These are phyloP conservation scores for Zoroaster sp. DNA, from an alignment of 53 echinoderm and acorn worm species.

Conservation along the genomic window DNA sequence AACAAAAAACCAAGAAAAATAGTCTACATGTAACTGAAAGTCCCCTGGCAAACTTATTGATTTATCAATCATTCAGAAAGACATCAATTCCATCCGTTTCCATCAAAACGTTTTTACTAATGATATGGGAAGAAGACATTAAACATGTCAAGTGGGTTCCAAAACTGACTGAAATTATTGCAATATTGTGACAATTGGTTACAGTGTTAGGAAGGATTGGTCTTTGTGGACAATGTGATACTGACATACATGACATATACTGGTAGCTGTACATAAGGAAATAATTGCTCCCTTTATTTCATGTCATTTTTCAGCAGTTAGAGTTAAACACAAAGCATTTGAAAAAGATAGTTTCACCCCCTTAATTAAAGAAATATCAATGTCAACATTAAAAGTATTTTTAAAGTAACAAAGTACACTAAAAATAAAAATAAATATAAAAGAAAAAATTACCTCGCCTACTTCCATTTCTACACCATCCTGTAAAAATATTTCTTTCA, in stretches of 20 bases:
- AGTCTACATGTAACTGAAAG: conserved; percentile 56
- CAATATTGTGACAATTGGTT: neutral
- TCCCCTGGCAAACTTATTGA: conserved; percentile 33
- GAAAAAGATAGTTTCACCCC: neutral
- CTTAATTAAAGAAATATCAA: conserved; percentile 1
- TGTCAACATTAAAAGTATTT: neutral
- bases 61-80: conserved; percentile 30
- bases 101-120: neutral
- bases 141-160: neutral
- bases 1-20: conserved; percentile 22
- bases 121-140: neutral
- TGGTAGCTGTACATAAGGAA: neutral
- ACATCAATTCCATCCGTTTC: conserved; percentile 19
- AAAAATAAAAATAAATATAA: conserved; percentile 37
- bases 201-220: neutral
- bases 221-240: neutral
- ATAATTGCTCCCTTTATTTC: neutral
- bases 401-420: conserved; percentile 34
- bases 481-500: conserved; percentile 51
- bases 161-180: neutral
- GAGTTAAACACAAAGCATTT: neutral
- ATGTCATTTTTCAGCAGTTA: neutral
- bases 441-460: conserved; percentile 24
- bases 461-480: conserved; percentile 49
- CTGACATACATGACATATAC: neutral